These are phyloP conservation scores for Xerus inauris DNA, from an alignment of 2,113 vertebrate genomes.

Conservation along the genomic window DNA sequence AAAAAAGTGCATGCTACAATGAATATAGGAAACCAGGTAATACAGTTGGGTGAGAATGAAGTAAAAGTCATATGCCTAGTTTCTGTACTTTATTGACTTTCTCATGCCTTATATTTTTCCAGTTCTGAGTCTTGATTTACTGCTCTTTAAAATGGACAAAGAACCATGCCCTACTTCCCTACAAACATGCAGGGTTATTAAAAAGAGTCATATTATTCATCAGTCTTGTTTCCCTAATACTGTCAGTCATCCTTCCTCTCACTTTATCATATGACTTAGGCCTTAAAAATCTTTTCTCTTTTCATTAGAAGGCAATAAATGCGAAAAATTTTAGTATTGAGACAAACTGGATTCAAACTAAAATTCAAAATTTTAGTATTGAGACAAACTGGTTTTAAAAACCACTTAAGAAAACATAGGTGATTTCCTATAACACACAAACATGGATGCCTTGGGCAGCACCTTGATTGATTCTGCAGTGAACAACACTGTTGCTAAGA, in stretches of 20 bases:
- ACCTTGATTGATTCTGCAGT: not conserved
- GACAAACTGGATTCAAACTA: no score
- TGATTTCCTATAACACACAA: slow-evolving; percentile 40
- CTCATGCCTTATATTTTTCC: not conserved
- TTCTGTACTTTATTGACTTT: not conserved
- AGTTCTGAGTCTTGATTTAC: not conserved
- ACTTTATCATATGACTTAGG: not conserved
- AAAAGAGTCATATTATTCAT: not conserved
- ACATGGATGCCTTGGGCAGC: not conserved
- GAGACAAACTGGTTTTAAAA: not conserved
- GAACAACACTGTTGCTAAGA: not conserved
- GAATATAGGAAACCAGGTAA: not conserved
- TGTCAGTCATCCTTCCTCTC: not conserved
- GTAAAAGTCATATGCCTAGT: not conserved
- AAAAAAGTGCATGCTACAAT: not conserved
- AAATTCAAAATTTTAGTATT: not conserved
- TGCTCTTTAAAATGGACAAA: not conserved
- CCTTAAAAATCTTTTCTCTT: slow-evolving; percentile 1
- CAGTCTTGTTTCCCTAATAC: not conserved
- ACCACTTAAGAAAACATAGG: slow-evolving; percentile 13
- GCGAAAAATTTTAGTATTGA: not conserved
- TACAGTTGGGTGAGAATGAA: not conserved
- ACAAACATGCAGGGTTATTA: not conserved
- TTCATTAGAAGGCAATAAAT: slow-evolving; percentile 17
- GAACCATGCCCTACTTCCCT: not conserved